Percentiles rank a stretch among this genome's conserved stretches.
These are phyloP conservation scores for Eubasilissa splendida DNA, from an alignment of 2,888 invertebrate genomes.

Conservation along the genomic window DNA sequence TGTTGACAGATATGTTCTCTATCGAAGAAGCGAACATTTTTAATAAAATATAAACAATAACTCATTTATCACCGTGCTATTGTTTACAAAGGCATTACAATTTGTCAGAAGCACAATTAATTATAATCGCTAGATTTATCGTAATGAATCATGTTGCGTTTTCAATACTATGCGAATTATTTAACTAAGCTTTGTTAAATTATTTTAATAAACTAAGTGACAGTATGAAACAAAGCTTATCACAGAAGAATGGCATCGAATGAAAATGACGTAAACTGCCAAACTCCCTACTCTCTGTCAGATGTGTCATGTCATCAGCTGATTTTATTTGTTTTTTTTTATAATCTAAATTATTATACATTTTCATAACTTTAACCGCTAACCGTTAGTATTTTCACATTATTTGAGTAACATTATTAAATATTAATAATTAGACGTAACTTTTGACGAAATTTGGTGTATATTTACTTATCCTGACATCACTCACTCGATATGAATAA, in stretches of 20 bases:
- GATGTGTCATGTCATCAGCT: too few species aligned
- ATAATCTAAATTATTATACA: too few species aligned
- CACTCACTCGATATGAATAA: too few species aligned
- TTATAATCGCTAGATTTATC: not conserved
- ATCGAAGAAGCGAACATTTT: conserved; percentile 37
- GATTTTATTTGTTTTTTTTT: too few species aligned
- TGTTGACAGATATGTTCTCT: conserved; percentile 39
- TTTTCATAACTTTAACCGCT: too few species aligned
- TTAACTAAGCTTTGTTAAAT: conserved; percentile 1
- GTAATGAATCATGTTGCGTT: not conserved
- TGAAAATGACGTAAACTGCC: conserved; percentile 13
- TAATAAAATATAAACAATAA: conserved; percentile 14
- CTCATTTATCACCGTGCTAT: not conserved
- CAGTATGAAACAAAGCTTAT: conserved; percentile 21
- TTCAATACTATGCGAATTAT: not conserved
- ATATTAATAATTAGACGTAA: too few species aligned
- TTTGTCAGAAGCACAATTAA: conserved; percentile 11
- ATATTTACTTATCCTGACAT: too few species aligned
- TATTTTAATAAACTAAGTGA: not conserved
- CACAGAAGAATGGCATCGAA: not conserved
- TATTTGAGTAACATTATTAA: too few species aligned
- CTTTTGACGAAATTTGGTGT: too few species aligned
- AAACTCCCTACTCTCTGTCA: not conserved
- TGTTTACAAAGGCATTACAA: conserved; percentile 39
- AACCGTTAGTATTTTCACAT: too few species aligned